Evolutionary conservation across 2,797 vertebrate genomes (phyloP).

Genomic region (Trachurus trachurus): DNA sequence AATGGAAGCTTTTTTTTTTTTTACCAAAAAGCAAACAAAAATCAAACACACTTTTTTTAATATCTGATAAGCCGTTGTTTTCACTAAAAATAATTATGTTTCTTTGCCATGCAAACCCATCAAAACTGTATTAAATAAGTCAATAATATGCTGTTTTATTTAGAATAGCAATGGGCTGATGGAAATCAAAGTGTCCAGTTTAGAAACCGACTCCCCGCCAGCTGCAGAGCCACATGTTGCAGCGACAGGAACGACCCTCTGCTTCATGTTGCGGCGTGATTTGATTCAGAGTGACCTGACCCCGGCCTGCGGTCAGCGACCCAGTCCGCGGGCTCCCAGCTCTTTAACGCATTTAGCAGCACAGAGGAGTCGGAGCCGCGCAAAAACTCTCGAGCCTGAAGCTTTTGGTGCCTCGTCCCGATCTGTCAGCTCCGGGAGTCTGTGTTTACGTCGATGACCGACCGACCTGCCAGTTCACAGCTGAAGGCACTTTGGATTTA

Average conservation of each 20-base stretch:
- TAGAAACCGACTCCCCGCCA: conserved; percentile 4
- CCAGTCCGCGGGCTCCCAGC: conserved; percentile 22
- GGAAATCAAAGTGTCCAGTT: neutral
- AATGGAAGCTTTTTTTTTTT: neutral
- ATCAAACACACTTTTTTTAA: neutral
- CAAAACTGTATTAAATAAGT: neutral
- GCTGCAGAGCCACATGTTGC: conserved; percentile 14
- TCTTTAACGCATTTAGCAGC: conserved; percentile 44
- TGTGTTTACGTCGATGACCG: conserved; percentile 10
- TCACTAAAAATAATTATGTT: neutral
- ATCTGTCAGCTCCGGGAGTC: conserved; percentile 18
- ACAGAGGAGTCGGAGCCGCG: conserved; percentile 29
- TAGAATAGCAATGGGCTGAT: too few relatives aligned
- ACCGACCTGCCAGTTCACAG: conserved; percentile 14
- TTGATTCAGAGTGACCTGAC: conserved; percentile 49
- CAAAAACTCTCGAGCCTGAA: conserved; percentile 16
- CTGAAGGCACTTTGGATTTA: conserved; percentile 20
- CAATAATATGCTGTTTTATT: too few relatives aligned
- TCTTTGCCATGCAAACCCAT: neutral
- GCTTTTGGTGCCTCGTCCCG: conserved; percentile 24
- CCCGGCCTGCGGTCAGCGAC: conserved; percentile 32
- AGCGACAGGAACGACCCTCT: conserved; percentile 15
- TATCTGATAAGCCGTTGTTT: neutral
- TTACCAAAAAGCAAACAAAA: neutral
- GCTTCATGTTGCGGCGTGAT: conserved; percentile 35